Evolutionary conservation across 2,888 invertebrate species (phyloP), one percentile per base, ranked within the genome.

Genomic region (Notocelia uddmanniana): DNA sequence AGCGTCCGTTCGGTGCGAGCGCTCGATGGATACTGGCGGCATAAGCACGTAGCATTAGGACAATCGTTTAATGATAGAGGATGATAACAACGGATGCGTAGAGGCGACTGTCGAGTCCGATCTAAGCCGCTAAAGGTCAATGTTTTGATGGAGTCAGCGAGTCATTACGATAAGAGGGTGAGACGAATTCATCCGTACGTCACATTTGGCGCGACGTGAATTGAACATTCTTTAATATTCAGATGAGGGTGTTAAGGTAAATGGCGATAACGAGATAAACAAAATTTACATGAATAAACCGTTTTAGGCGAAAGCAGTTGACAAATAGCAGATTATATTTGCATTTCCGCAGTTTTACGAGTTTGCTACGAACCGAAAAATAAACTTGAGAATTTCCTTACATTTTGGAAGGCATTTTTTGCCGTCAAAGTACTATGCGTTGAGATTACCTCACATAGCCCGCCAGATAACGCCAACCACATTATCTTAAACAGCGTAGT

Each of bases 91-190:
- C 77, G 78, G 79, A 84, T 80, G 83, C 77, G 80, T 77, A 77
- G 75, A 74, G 67, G 74, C 75, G 54, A 70, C 71, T 75, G 75
- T 60, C 69, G 74, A 73, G 79, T 77, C 74, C 74, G 73, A 74
- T 79, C 77, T 87, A 86, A 87, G 86, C 86, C 83, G 80, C 82
- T 77, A 86, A 92, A 92, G 92, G 92, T 92, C 92, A 92, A 91
- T 92, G 92, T 90, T 91, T 91, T 87, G 85, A 86, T 90, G 90
- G 89, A 89, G 88, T 89, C 87, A 88, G 81, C 87, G 78, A 84
- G 79, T 78, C 84, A 85, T 85, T 84, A 78, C 66, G 70, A 73
- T 73, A 73, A 70, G 55, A 66, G 68, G 57, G 73, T 57, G 73
- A 64, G 73, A 59, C 54, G 54, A 73, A 69, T 63, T 60, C 54